Evolutionary conservation across 2,797 vertebrate genomes (phyloP).

Genomic region (Thripadectes ignobilis): DNA sequence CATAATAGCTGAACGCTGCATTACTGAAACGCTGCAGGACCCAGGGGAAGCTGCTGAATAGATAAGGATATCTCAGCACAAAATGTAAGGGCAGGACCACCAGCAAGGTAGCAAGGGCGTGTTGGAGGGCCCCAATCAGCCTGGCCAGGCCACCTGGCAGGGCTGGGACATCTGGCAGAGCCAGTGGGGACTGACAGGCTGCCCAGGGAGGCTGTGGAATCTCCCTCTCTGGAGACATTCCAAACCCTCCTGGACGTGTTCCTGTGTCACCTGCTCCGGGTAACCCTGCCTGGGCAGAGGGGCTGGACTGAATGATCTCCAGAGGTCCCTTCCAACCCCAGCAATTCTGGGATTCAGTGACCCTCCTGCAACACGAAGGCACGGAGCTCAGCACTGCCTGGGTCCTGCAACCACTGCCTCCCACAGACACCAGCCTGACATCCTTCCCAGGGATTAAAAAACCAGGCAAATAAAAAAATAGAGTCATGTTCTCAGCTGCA

Average conservation of each 20-base stretch:
- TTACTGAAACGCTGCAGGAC: background rate
- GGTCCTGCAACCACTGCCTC: background rate
- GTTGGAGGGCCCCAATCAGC: rapidly evolving
- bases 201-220: background rate
- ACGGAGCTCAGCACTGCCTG: background rate
- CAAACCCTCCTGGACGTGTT: rapidly evolving
- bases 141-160: background rate
- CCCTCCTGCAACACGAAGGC: background rate
- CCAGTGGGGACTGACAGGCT: background rate
- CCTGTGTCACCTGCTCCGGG: background rate
- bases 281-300: background rate
- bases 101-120: background rate
- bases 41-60: background rate
- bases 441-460: background rate
- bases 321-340: background rate
- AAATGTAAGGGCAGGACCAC: background rate
- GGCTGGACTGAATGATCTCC: background rate
- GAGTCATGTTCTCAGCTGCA: background rate
- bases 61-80: background rate
- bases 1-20: background rate
- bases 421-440: background rate
- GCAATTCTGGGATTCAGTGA: background rate
- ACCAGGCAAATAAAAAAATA: background rate
- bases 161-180: background rate
- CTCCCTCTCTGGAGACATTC: background rate